These are phyloP conservation scores for Neogobius melanostomus DNA, from an alignment of 2,113 vertebrate species.

Conservation along the genomic window DNA sequence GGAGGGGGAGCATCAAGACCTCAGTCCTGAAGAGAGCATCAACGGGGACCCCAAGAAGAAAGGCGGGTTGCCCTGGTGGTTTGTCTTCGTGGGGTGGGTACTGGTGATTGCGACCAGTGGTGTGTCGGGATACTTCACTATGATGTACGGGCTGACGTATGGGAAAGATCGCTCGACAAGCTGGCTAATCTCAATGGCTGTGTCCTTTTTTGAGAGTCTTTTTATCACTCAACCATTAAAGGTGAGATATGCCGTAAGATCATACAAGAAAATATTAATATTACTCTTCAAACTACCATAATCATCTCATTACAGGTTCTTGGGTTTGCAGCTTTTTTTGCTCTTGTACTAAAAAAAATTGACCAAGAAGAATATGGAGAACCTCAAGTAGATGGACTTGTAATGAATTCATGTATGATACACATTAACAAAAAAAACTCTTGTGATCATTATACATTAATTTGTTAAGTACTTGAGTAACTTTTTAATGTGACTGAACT, in stretches of 20 bases:
- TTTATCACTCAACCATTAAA: conserved; percentile 94
- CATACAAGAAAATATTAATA: background rate
- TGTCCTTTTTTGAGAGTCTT: conserved; percentile 93
- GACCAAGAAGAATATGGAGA: conserved; percentile 87
- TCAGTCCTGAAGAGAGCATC: conserved; percentile 55
- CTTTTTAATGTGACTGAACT: no score
- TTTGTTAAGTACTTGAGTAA: no score
- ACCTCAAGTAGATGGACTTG: conserved; percentile 55
- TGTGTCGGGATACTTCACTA: conserved; percentile 89
- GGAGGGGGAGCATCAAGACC: conserved; percentile 48
- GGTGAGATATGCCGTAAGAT: conserved; percentile 67
- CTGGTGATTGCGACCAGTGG: conserved; percentile 84
- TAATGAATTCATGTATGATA: conserved; percentile 58
- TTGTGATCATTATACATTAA: no score
- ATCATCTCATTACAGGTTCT: conserved; percentile 80
- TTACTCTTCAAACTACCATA: background rate
- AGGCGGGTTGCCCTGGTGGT: conserved; percentile 91
- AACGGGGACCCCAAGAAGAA: conserved; percentile 48
- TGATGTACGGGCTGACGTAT: conserved; percentile 90
- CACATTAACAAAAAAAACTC: background rate
- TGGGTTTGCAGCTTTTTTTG: conserved; percentile 95
- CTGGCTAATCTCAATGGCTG: conserved; percentile 91
- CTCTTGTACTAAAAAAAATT: conserved; percentile 87
- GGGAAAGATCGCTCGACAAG: conserved; percentile 87
- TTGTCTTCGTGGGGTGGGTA: conserved; percentile 88